Base-by-base conservation (phyloP, 2,888 invertebrate species). In the Zelleria hepariella region DNA sequence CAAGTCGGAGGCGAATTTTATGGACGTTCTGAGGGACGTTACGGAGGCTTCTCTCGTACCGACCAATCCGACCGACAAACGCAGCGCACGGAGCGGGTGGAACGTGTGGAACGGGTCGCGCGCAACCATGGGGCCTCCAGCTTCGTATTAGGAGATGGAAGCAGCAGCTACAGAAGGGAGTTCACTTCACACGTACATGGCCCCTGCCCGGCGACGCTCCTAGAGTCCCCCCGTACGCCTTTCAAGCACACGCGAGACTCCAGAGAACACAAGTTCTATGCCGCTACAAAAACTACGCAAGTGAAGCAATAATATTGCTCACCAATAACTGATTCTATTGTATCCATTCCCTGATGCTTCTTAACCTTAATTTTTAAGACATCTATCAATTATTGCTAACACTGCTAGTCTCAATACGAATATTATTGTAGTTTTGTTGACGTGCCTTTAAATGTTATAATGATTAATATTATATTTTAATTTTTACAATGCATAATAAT, bases 181-280 rank as follows among this genome's bases (percentile, higher is more conserved):
- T 96, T 91, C 72, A 91, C 92, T 18, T 91, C 93, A 0, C 90
- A 93, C 63, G 90, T 90, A 58, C 93, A 92, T 65, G 94, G 95
- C 58, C 93, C 95, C 1, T 96, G 96, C 78, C 95, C 95, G 0
- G 96, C 95, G 42, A 91, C 94, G 32, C 86, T 95, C 64, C 90
- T 96, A 59, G 94, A 95, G 71, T 90, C 93, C 48, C 92, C 94
- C 60, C 91, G 91, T 64, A 93, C 94, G 60, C 94, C 94, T 20
- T 96, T 93, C 81, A 94, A 94, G 78, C 95, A 96, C 72, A 95
- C 95, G 25, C 91, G 95, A 64, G 95, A 96, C 77, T 94, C 96
- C 10, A 94, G 93, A 67, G 93, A 94, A 72, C 96, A 96, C 80
- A 95, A 94, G 77, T 96, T 95, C 78, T 96, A 95, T 15, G 32